Evolutionary conservation across 2,888 invertebrate genomes (phyloP), one percentile per base, ranked within the genome.

Genomic region (Cotesia congregata): DNA sequence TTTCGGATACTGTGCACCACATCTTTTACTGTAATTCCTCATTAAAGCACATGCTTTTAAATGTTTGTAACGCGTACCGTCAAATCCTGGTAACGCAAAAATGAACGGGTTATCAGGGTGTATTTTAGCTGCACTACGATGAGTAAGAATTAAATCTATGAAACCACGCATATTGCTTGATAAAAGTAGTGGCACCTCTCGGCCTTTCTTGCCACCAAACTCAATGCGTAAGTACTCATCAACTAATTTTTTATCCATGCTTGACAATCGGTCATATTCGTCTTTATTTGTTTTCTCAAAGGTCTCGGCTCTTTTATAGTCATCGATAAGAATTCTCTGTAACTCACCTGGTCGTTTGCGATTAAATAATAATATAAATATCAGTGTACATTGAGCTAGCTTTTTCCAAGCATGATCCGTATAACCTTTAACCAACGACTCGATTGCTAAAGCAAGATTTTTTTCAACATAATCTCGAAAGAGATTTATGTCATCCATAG

Each of bases 1-100:
- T n/a, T 79, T 69, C 1, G 79, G 79, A 67, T 75, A 40, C 30
- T 74, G 40, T 20, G 77, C 76, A 17, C 71, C 72, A 74, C 72
- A 78, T 39, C 71, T 60, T 7, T 30, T 40, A 5, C 77, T 67
- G 15, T 59, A 78, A 67, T 68, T 60, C 0, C 77, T 61, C 74
- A 78, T 72, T 0, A 78, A 40, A 9, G 39, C 17, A 40, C 75
- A 77, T 12, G 75, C 74, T 39, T 72, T 61, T 0, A 77, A 72
- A 67, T 77, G 69, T 12, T 72, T 67, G 39, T 64, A 72, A 9
- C 72, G 77, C 5, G 71, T 70, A 6, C 60, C 41, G 9, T 64
- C 72, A 30, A 40, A 64, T 40, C 77, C 74, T 2, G 77, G 78
- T 7, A 77, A 15, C n/a, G 67, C 78, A 61, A 78, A 78, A 40